These are phyloP conservation scores for Drosophila melanosoma DNA, from an alignment of 2,888 invertebrate species.

Conservation along the genomic window DNA sequence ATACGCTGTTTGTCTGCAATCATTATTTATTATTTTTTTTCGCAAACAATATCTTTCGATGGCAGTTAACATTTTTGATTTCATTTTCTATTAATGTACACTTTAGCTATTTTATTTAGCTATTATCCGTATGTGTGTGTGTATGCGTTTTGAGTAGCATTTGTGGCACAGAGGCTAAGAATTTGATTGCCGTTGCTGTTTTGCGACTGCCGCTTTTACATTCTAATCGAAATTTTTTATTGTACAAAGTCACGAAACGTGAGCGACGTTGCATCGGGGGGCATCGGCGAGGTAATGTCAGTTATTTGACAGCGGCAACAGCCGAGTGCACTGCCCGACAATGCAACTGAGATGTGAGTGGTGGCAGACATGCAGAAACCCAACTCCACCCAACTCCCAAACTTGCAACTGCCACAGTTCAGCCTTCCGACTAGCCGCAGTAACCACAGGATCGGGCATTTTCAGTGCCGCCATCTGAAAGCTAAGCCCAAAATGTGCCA, in stretches of 20 bases:
- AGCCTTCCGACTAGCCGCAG: slow-evolving; percentile 37
- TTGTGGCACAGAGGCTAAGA: slow-evolving; percentile 48
- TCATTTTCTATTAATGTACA: slow-evolving; percentile 79
- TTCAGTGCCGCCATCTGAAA: slow-evolving; percentile 64
- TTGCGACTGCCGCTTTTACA: slow-evolving; percentile 69
- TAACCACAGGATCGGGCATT: slow-evolving; percentile 51
- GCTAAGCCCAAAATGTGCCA: slow-evolving; percentile 78
- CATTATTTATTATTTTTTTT: slow-evolving; percentile 11
- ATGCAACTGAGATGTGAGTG: neutral
- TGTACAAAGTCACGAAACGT: slow-evolving; percentile 77
- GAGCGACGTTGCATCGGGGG: slow-evolving; percentile 45
- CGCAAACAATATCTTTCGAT: slow-evolving; percentile 14
- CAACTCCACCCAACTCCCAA: slow-evolving; percentile 11
- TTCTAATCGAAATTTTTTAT: slow-evolving; percentile 80
- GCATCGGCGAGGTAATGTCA: slow-evolving; percentile 70
- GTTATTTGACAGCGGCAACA: slow-evolving; percentile 76
- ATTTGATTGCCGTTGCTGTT: slow-evolving; percentile 70
- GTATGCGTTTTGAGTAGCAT: slow-evolving; percentile 14
- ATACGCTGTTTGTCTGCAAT: slow-evolving; percentile 6
- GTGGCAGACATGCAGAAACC: slow-evolving; percentile 46
- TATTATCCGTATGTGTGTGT: slow-evolving; percentile 53
- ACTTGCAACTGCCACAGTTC: slow-evolving; percentile 7
- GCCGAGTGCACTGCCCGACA: slow-evolving; percentile 69
- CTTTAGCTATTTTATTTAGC: slow-evolving; percentile 55
- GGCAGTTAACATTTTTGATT: slow-evolving; percentile 57